phyloP scores from a whole-genome alignment of 92 coral and sea anemone genomes.

The Parazoanthus darwini region DNA sequence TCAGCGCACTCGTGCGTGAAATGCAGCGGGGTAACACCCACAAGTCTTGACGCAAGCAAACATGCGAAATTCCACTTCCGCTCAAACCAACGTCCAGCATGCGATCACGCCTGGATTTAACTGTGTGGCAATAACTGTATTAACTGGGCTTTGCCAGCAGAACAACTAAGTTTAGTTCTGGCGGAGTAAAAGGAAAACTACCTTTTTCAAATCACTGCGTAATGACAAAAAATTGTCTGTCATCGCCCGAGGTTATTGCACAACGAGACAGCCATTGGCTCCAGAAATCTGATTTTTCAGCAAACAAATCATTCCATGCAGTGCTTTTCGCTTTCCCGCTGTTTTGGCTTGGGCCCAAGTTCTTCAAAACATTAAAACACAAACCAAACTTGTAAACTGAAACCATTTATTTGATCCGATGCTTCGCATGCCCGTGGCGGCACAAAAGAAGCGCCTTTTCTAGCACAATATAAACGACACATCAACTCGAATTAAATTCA shows the following conservation, averaged over 20 bases:
- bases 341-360: conserved; percentile 43
- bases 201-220: conserved; percentile 24
- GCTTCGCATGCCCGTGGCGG: conserved; percentile 22
- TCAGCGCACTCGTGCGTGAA: conserved; percentile 33
- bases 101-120: conserved; percentile 23
- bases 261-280: conserved; percentile 31
- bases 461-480: neutral
- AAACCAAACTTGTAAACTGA: conserved; percentile 66
- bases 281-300: conserved; percentile 34
- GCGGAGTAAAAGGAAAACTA: neutral
- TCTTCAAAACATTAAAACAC: conserved; percentile 50
- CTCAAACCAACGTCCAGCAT: conserved; percentile 14
- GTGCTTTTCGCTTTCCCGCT: conserved; percentile 35
- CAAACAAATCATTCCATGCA: conserved; percentile 43
- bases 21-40: conserved; percentile 25
- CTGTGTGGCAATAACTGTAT: neutral
- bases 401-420: conserved; percentile 34
- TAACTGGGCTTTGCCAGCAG: neutral
- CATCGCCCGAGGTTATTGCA: conserved; percentile 40
- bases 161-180: neutral
- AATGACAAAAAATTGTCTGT: conserved; percentile 18
- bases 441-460: neutral
- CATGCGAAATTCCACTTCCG: conserved; percentile 28
- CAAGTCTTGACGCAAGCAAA: conserved; percentile 38
- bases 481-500: conserved; percentile 2